These are phyloP conservation scores for Hedya salicella DNA, from an alignment of 2,888 invertebrate species.

Conservation along the genomic window DNA sequence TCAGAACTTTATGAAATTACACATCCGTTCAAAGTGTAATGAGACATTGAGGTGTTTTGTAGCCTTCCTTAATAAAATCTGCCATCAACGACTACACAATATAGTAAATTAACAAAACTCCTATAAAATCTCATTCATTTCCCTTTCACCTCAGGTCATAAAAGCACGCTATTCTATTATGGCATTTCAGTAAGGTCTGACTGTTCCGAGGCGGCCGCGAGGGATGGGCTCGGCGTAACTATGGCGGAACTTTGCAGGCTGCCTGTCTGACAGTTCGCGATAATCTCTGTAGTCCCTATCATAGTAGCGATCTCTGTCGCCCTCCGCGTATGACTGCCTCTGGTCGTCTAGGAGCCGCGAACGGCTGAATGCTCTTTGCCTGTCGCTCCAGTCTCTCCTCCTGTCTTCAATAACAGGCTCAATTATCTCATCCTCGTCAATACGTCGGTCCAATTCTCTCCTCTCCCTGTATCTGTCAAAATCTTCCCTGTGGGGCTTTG, in stretches of 20 bases:
- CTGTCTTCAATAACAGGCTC: slow-evolving; percentile 78
- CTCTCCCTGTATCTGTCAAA: slow-evolving; percentile 75
- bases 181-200: slow-evolving; percentile 82
- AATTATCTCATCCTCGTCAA: slow-evolving; percentile 78
- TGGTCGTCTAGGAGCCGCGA: slow-evolving; percentile 79
- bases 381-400: slow-evolving; percentile 75
- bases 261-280: slow-evolving; percentile 73
- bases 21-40: not conserved
- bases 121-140: slow-evolving; percentile 39
- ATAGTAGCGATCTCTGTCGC: slow-evolving; percentile 73
- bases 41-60: not conserved
- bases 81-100: slow-evolving; percentile 9
- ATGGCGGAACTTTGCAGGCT: slow-evolving; percentile 84
- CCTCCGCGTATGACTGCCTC: slow-evolving; percentile 75
- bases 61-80: slow-evolving; percentile 5
- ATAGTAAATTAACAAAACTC: slow-evolving; percentile 29
- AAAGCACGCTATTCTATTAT: slow-evolving; percentile 69
- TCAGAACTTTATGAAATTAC: not conserved
- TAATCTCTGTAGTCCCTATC: slow-evolving; percentile 79
- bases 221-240: slow-evolving; percentile 88
- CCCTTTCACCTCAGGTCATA: slow-evolving; percentile 23
- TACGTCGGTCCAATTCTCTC: slow-evolving; percentile 75
- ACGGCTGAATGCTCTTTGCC: slow-evolving; percentile 78
- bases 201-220: slow-evolving; percentile 79
- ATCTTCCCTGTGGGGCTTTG: slow-evolving; percentile 72